Percentiles rank a stretch among this genome's conserved stretches.
Evolutionary conservation across 2,888 invertebrate species (phyloP).

Genomic region (Drosophila sordidula): DNA sequence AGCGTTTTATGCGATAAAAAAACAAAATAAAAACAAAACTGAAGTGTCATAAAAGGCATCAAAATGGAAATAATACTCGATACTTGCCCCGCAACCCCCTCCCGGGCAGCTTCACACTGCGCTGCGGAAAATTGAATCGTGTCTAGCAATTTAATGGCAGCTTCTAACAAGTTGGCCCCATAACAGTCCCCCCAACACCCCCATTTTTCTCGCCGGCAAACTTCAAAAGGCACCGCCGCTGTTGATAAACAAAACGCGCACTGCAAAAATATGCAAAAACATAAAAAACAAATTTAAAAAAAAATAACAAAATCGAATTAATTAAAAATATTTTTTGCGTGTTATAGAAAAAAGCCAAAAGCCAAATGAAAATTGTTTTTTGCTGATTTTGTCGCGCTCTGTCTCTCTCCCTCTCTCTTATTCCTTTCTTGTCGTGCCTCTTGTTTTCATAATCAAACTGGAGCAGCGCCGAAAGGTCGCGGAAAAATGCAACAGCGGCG

Average conservation of each 20-base stretch:
- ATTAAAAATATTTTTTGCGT: constrained; percentile 57
- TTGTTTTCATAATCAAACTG: constrained; percentile 64
- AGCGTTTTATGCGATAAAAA: constrained; percentile 58
- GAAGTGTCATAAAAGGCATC: constrained; percentile 77
- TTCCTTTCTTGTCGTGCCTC: not conserved
- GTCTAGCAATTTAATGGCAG: constrained; percentile 69
- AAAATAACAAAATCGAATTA: constrained; percentile 57
- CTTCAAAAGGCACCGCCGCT: constrained; percentile 58
- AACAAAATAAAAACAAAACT: constrained; percentile 49
- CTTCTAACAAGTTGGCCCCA: constrained; percentile 60
- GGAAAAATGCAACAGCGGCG: constrained; percentile 48
- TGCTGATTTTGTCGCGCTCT: constrained; percentile 12
- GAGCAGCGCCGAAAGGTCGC: constrained; percentile 57
- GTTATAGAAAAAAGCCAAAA: constrained; percentile 50
- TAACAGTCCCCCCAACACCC: not conserved
- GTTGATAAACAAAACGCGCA: constrained; percentile 63
- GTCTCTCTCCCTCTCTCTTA: not conserved
- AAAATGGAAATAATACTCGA: constrained; percentile 71
- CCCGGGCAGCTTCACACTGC: constrained; percentile 31
- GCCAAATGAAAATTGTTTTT: constrained; percentile 55
- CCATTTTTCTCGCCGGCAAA: constrained; percentile 51
- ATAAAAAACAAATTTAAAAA: constrained; percentile 10
- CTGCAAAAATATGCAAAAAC: constrained; percentile 40
- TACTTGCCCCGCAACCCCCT: not conserved
- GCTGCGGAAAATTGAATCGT: constrained; percentile 64